Percentiles rank a stretch among this genome's conserved stretches.
Evolutionary conservation across 2,113 vertebrate genomes (phyloP).

Genomic region (Syngnathoides biaculeatus): DNA sequence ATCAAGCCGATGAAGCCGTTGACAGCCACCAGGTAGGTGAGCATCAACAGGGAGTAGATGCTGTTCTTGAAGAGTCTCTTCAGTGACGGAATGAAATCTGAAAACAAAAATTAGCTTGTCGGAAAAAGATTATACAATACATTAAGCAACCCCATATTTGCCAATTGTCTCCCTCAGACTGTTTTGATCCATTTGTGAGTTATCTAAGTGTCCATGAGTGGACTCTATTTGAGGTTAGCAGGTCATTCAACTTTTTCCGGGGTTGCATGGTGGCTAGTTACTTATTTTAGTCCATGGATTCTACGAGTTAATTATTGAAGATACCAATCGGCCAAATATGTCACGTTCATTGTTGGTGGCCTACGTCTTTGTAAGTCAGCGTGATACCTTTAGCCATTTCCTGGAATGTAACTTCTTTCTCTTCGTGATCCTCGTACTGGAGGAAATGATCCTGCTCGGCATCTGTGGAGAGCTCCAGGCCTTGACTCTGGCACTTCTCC

Average conservation of each 20-base stretch:
- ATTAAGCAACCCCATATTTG: no score
- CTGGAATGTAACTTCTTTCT: constrained; percentile 58
- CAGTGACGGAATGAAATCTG: constrained; percentile 89
- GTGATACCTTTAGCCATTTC: constrained; percentile 81
- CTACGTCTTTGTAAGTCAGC: background rate
- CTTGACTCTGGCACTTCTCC: constrained; percentile 28
- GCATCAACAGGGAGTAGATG: constrained; percentile 80
- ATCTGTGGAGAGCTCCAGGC: constrained; percentile 28
- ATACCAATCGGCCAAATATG: background rate
- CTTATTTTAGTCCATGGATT: background rate
- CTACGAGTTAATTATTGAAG: constrained; percentile 29
- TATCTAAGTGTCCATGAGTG: background rate
- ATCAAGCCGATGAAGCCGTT: constrained; percentile 93
- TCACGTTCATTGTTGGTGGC: background rate
- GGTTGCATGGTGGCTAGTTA: background rate
- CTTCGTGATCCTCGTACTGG: constrained; percentile 18
- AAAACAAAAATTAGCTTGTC: background rate
- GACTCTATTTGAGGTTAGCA: background rate
- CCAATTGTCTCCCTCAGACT: background rate
- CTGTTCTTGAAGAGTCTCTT: constrained; percentile 81
- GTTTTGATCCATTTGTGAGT: background rate
- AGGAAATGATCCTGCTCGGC: constrained; percentile 68
- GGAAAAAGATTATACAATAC: no score
- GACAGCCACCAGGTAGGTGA: constrained; percentile 79
- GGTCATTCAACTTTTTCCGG: constrained; percentile 26